phyloP scores from a whole-genome alignment of 1,140 invertebrate genomes.

The Proales similis region DNA sequence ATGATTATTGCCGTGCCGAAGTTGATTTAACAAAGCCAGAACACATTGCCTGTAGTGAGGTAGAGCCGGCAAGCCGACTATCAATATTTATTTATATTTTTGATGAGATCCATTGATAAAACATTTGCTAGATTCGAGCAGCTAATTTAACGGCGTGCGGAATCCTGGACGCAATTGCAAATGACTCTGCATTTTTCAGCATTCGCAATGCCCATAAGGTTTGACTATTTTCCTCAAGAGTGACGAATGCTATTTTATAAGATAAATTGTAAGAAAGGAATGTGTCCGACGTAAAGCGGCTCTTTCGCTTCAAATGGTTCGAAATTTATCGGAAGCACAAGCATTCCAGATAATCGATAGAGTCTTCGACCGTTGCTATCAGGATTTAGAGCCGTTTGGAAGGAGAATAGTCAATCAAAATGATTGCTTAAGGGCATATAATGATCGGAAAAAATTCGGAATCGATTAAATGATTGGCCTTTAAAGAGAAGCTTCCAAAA shows the following conservation, averaged over 20 bases:
- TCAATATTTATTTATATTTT: neutral
- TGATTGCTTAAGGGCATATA: slow-evolving; percentile 18
- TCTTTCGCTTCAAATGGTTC: slow-evolving; percentile 69
- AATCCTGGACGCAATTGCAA: neutral
- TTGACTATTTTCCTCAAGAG: neutral
- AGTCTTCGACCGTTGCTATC: slow-evolving; percentile 84
- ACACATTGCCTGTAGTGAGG: slow-evolving; percentile 89
- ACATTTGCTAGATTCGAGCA: slow-evolving; percentile 8
- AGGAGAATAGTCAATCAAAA: slow-evolving; percentile 58
- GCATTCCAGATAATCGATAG: slow-evolving; percentile 70
- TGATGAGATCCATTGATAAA: neutral
- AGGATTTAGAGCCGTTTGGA: slow-evolving; percentile 84
- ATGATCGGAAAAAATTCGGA: slow-evolving; percentile 19
- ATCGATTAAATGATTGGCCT: too few relatives aligned
- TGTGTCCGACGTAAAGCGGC: slow-evolving; percentile 83
- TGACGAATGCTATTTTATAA: neutral
- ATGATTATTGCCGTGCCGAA: slow-evolving; percentile 81
- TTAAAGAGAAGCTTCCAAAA: too few relatives aligned
- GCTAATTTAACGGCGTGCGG: slow-evolving; percentile 10
- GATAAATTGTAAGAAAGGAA: slow-evolving; percentile 61
- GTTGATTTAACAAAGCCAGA: slow-evolving; percentile 80
- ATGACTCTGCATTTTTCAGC: slow-evolving; percentile 9
- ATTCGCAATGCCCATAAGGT: slow-evolving; percentile 1
- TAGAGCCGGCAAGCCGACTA: slow-evolving; percentile 53
- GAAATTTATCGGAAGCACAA: slow-evolving; percentile 65